Percentiles rank a stretch among this genome's conserved stretches.
Conservation (phyloP, 2,113 vertebrate species). For the Calonectris borealis region DNA sequence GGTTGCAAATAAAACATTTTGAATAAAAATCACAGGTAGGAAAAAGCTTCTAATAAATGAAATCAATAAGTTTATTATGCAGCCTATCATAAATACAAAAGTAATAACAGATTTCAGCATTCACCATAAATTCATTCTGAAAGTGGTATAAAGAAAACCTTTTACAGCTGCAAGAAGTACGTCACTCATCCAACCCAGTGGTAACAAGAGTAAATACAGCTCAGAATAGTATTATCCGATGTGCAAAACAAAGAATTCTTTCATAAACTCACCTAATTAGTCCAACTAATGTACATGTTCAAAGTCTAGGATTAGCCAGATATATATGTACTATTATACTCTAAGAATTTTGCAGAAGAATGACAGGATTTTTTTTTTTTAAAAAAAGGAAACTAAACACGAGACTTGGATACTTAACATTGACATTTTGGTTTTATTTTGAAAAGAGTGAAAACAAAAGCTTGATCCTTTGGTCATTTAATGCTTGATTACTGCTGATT, state of each 20-base stretch:
- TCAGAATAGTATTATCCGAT: slow-evolving; percentile 29
- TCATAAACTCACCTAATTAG: slow-evolving; percentile 1
- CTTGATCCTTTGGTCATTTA: not conserved
- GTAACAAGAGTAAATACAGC: slow-evolving; percentile 34
- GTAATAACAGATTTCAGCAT: not conserved
- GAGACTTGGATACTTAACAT: not conserved
- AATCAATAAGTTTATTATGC: not conserved
- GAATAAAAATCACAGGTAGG: not conserved
- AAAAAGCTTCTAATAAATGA: not conserved
- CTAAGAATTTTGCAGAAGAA: not conserved
- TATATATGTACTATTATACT: not conserved
- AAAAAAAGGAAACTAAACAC: not conserved
- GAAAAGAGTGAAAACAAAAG: not conserved
- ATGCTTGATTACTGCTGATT: not conserved
- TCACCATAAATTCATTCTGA: not conserved
- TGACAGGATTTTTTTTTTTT: not conserved
- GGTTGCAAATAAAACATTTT: not conserved
- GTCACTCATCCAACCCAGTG: not conserved
- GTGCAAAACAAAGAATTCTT: slow-evolving; percentile 53
- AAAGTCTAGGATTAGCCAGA: not conserved
- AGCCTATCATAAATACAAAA: not conserved
- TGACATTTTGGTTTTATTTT: not conserved
- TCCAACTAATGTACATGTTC: not conserved
- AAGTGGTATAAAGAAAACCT: slow-evolving; percentile 19
- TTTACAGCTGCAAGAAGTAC: slow-evolving; percentile 30